Percentiles rank a stretch among this genome's conserved stretches.
These are phyloP conservation scores for Tachuris rubrigastra DNA, from an alignment of 2,113 vertebrate species.

Conservation along the genomic window DNA sequence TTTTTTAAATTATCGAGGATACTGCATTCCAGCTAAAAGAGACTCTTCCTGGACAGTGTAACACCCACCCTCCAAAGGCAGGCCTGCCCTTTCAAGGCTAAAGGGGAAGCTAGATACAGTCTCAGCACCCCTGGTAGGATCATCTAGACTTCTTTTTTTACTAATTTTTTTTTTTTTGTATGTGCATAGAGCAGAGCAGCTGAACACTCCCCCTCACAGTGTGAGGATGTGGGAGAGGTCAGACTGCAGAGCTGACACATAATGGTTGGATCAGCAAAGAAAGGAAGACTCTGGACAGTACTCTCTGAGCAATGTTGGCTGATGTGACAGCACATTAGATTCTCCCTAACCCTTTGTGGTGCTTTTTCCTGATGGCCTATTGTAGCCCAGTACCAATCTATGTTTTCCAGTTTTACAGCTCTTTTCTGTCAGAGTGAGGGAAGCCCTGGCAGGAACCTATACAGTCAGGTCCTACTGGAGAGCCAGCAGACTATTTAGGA, in stretches of 20 bases:
- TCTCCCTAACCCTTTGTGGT: neutral
- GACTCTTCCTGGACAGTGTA: neutral
- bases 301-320: neutral
- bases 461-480: neutral
- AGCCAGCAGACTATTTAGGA: neutral
- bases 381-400: neutral
- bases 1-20: neutral
- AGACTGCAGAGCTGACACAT: neutral
- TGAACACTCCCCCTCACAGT: accelerated
- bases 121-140: neutral
- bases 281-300: neutral
- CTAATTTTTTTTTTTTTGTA: neutral
- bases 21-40: neutral
- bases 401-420: neutral
- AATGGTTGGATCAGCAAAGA: neutral
- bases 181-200: neutral
- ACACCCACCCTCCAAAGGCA: neutral
- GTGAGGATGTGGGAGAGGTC: neutral
- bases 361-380: neutral
- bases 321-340: neutral
- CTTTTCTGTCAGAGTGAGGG: neutral
- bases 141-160: no score
- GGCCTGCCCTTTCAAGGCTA: neutral
- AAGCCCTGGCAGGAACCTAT: neutral
- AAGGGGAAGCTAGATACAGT: neutral